Conservation (phyloP, 2,113 vertebrate genomes). For the human region DNA sequence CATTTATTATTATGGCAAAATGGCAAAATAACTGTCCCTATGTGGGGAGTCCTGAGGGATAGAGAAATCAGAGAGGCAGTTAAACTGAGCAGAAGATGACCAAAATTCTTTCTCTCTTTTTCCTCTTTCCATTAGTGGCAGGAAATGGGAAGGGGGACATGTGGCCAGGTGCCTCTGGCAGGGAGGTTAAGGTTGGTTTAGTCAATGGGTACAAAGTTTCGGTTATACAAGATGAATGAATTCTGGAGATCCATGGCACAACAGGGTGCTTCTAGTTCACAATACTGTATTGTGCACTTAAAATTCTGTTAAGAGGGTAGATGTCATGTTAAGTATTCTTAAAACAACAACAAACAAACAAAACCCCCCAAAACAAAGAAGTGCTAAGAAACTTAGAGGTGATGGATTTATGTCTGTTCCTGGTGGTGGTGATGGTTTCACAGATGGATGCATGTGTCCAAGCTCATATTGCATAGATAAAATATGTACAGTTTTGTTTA, state of each 20-base stretch:
- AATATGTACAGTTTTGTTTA: not conserved
- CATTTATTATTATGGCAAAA: not conserved
- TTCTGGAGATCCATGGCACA: not conserved
- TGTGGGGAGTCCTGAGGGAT: not conserved
- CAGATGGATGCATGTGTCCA: not conserved
- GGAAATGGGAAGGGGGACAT: too few relatives aligned
- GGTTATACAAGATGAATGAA: not conserved
- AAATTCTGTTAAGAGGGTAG: not conserved
- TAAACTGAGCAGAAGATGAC: not conserved
- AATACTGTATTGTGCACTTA: not conserved
- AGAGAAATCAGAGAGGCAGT: not conserved
- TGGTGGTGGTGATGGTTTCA: not conserved
- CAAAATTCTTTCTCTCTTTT: not conserved
- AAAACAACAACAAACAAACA: not conserved
- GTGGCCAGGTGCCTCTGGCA: not conserved
- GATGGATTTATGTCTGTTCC: not conserved
- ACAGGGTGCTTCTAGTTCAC: not conserved
- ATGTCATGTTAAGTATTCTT: not conserved
- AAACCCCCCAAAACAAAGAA: not conserved
- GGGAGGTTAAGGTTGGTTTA: not conserved
- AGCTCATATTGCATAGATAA: too few relatives aligned
- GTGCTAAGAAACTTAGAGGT: not conserved
- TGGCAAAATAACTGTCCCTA: not conserved
- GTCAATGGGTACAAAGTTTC: not conserved
- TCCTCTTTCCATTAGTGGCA: not conserved